These are phyloP conservation scores for Pseudachorutes palmiensis DNA, from an alignment of 1,140 invertebrate species.

Conservation along the genomic window DNA sequence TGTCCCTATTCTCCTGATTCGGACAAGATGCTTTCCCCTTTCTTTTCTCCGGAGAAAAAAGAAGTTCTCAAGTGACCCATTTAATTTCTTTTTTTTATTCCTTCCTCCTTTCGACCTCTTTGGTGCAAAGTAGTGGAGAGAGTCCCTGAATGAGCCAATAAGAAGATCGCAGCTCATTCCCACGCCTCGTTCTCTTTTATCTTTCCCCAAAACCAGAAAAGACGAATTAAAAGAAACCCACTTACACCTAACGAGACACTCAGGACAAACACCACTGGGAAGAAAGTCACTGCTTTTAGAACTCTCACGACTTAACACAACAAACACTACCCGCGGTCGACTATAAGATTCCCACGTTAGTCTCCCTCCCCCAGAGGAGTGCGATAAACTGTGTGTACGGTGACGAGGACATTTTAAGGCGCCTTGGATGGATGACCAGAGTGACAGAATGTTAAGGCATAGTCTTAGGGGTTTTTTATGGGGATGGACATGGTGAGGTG, in stretches of 20 bases:
- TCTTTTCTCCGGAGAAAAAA: no score
- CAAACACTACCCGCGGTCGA: no score
- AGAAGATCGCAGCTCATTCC: slow-evolving; percentile 19
- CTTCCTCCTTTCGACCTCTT: background rate
- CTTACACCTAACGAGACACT: background rate
- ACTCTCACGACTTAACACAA: no score
- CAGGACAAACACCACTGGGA: background rate
- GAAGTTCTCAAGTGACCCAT: background rate
- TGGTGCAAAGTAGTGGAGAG: background rate
- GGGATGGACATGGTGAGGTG: no score
- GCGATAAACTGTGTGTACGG: no score
- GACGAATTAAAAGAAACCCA: background rate
- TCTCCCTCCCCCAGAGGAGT: no score
- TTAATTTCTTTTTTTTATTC: background rate
- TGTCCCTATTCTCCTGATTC: background rate
- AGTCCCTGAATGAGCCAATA: background rate
- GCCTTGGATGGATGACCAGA: no score
- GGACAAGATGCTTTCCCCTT: background rate
- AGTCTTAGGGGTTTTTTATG: no score
- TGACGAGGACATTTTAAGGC: no score
- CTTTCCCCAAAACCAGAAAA: slow-evolving; percentile 14
- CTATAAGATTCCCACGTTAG: no score
- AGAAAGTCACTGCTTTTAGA: no score
- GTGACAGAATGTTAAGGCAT: no score
- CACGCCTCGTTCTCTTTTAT: slow-evolving; percentile 17